Evolutionary conservation across 2,113 vertebrate species (phyloP), one percentile per base, ranked within the genome.

Genomic region (Corythoichthys haematopterus): DNA sequence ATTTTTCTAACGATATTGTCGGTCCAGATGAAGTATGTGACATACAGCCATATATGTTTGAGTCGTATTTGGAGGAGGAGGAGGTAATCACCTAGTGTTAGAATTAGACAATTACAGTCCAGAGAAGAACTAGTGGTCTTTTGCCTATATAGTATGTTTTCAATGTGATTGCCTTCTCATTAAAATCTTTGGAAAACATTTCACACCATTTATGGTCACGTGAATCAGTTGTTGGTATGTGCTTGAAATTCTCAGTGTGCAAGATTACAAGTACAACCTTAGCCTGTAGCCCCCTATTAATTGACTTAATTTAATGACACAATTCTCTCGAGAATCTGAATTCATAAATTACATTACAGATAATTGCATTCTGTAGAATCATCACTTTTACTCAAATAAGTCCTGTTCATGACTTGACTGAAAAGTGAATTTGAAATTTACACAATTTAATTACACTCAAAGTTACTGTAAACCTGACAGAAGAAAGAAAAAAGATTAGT

Each of bases 81-180:
- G 20, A 28, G 20, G 20, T 68, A 74, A 37, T 65, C 11, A 9
- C 58, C 69, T 36, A 43, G 72, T 43, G 57, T 55, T 53, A 65
- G 62, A 33, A 63, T 70, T 58, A 6, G 69, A 68, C 66, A 45
- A 8, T 6, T 0, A 59, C 56, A 2, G n/a, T 71, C 58, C 68
- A 20, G 3, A 43, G 58, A 11, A 43, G 14, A 58, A 38, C 14
- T 35, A 8, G 9, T 15, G 36, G 43, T 14, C 6, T 38, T 61
- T 61, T 75, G 65, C 40, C 28, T 37, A 52, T 28, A 38, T 65
- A 77, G 72, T 28, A 28, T 51, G 11, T 15, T 45, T 33, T 59
- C 45, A 69, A 76, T 76, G 78, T 71, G 71, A 79, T 78, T 68
- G 38, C 14, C 60, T 40, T 67, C 36, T 75, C 35, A 69, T 52